phyloP scores from a whole-genome alignment of 2,888 invertebrate genomes.

The Cremastobaeus sp. region DNA sequence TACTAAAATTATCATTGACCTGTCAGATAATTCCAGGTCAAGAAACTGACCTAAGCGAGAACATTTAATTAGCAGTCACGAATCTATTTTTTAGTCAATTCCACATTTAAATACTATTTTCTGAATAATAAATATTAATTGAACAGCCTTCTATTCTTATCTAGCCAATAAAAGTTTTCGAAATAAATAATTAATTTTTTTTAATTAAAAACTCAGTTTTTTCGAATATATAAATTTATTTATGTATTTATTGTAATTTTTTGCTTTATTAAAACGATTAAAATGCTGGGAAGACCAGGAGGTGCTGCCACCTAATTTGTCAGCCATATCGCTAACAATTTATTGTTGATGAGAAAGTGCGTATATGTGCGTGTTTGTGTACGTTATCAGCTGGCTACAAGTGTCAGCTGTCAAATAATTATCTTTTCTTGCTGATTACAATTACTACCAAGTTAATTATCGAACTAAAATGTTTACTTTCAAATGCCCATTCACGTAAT shows the following conservation, averaged over 20 bases:
- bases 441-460: conserved; percentile 11
- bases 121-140: too few relatives aligned
- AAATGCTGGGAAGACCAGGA: background rate
- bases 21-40: too few relatives aligned
- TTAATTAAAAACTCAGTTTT: too few relatives aligned
- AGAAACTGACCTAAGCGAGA: too few relatives aligned
- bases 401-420: conserved; percentile 23
- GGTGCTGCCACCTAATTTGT: background rate
- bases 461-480: conserved; percentile 10
- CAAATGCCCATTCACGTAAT: conserved; percentile 6
- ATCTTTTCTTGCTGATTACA: conserved; percentile 9
- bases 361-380: background rate
- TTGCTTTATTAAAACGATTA: background rate
- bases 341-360: background rate
- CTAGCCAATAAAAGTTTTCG: too few relatives aligned
- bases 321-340: background rate
- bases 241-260: background rate
- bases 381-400: conserved; percentile 30
- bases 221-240: background rate
- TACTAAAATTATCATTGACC: too few relatives aligned
- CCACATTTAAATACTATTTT: too few relatives aligned
- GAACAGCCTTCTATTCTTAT: too few relatives aligned
- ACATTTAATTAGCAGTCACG: too few relatives aligned
- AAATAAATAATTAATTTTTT: too few relatives aligned
- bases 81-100: too few relatives aligned